These are phyloP conservation scores for Nibea albiflora DNA, from an alignment of 2,113 vertebrate species.

Conservation along the genomic window DNA sequence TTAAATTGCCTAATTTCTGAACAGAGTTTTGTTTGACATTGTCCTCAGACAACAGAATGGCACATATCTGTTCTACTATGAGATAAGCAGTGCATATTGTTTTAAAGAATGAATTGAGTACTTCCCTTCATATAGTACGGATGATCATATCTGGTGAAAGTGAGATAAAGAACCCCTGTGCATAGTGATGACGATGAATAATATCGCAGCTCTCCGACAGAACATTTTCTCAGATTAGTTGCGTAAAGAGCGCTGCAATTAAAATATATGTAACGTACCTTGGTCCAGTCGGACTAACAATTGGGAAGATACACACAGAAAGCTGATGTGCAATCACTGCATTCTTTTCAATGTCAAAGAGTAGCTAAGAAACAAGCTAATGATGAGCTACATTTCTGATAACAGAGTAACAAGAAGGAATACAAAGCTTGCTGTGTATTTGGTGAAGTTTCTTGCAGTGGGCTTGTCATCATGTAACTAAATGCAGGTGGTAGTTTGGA, in stretches of 20 bases:
- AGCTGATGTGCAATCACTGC: conserved; percentile 11
- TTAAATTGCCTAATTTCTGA: conserved; percentile 7
- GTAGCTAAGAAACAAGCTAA: conserved; percentile 25
- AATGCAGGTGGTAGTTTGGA: neutral
- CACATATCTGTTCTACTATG: conserved; percentile 18
- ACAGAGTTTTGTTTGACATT: conserved; percentile 42
- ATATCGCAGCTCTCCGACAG: conserved; percentile 19
- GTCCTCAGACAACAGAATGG: conserved; percentile 30
- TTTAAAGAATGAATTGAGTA: conserved; percentile 27
- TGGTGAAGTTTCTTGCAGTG: neutral
- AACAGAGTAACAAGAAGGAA: neutral
- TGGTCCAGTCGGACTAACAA: conserved; percentile 30
- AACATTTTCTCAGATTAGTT: conserved; percentile 31
- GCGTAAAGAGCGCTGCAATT: conserved; percentile 25
- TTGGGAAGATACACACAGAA: conserved; percentile 26
- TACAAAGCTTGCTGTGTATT: conserved; percentile 5
- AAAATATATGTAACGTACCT: conserved; percentile 44
- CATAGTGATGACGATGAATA: conserved; percentile 26
- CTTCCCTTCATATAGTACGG: conserved; percentile 22
- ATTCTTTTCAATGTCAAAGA: conserved; percentile 53
- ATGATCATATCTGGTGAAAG: conserved; percentile 41
- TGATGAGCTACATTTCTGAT: conserved; percentile 3
- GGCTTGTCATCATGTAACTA: neutral
- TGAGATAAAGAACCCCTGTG: conserved; percentile 23
- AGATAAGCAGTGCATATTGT: conserved; percentile 40